phyloP scores from a whole-genome alignment of 2,888 invertebrate genomes.

The Ectemnius cavifrons region DNA sequence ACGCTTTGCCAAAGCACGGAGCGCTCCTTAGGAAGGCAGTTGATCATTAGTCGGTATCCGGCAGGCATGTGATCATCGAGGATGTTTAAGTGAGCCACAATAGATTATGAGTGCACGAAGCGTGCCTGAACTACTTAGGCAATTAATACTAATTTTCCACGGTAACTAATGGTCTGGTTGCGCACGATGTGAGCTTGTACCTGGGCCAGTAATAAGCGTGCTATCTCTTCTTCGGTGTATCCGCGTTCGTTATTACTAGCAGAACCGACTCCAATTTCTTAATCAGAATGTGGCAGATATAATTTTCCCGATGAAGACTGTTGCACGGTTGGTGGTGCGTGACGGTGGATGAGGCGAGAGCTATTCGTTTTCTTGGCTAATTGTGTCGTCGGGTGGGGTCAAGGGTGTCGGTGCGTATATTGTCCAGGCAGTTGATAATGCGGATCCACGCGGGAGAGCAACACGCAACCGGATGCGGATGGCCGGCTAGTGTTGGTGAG shows the following conservation, averaged over 20 bases:
- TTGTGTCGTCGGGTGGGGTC: background rate
- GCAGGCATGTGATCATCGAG: too few relatives aligned
- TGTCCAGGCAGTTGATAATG: slow-evolving; percentile 33
- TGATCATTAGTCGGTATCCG: too few relatives aligned
- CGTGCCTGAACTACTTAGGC: background rate
- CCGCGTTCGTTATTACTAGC: slow-evolving; percentile 4
- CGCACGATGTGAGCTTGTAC: background rate
- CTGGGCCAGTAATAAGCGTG: background rate
- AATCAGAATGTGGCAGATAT: background rate
- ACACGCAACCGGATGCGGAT: slow-evolving; percentile 44
- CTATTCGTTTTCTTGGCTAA: background rate
- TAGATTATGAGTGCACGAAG: background rate
- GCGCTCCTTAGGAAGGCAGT: too few relatives aligned
- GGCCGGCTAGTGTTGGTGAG: slow-evolving; percentile 47
- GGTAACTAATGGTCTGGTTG: background rate
- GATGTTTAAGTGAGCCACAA: slow-evolving; percentile 1
- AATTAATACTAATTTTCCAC: slow-evolving; percentile 6
- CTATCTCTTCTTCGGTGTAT: background rate
- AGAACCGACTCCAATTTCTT: background rate
- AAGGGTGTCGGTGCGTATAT: slow-evolving; percentile 34
- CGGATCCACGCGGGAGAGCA: slow-evolving; percentile 37
- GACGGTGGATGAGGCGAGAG: background rate
- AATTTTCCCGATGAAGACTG: background rate
- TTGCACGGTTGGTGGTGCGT: background rate
- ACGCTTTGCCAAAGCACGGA: too few relatives aligned